phyloP scores from a whole-genome alignment of 2,113 vertebrate genomes.

The Triplophysa dalaica region DNA sequence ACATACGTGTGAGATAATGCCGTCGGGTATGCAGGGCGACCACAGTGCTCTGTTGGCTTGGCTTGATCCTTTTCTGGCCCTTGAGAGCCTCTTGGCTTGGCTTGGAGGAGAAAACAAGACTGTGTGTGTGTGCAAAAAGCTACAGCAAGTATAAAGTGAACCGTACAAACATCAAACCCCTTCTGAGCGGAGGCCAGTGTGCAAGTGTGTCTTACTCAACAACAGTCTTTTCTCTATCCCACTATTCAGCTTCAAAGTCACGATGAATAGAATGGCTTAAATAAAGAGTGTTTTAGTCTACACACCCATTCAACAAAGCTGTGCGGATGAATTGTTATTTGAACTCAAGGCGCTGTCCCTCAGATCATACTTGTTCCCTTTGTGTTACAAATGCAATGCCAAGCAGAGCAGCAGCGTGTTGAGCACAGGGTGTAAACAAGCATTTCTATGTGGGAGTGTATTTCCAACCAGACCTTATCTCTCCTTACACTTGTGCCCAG shows the following conservation, averaged over 20 bases:
- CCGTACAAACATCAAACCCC: slow-evolving; percentile 22
- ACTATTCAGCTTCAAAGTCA: neutral
- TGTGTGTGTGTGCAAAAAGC: slow-evolving; percentile 40
- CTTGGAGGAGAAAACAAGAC: slow-evolving; percentile 58
- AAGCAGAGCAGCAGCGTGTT: neutral
- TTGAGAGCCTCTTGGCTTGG: slow-evolving; percentile 28
- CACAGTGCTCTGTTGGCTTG: slow-evolving; percentile 61
- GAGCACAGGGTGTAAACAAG: slow-evolving; percentile 2
- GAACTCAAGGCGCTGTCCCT: slow-evolving; percentile 25
- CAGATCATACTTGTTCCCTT: slow-evolving; percentile 40
- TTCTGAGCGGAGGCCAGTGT: slow-evolving; percentile 17
- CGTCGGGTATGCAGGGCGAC: slow-evolving; percentile 64
- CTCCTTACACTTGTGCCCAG: slow-evolving; percentile 13
- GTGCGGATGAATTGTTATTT: slow-evolving; percentile 34
- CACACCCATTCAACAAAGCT: slow-evolving; percentile 32
- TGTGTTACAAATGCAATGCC: slow-evolving; percentile 1
- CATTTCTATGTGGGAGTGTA: neutral
- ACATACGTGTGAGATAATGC: slow-evolving; percentile 69
- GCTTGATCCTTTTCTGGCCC: slow-evolving; percentile 56
- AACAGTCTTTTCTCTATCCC: neutral
- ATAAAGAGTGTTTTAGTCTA: neutral
- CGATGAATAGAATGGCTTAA: neutral
- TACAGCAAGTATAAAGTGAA: slow-evolving; percentile 50
- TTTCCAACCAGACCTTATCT: slow-evolving; percentile 30
- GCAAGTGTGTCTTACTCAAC: neutral